Evolutionary conservation across 2,113 vertebrate genomes (phyloP).

Genomic region (Cranoglanis bouderius): DNA sequence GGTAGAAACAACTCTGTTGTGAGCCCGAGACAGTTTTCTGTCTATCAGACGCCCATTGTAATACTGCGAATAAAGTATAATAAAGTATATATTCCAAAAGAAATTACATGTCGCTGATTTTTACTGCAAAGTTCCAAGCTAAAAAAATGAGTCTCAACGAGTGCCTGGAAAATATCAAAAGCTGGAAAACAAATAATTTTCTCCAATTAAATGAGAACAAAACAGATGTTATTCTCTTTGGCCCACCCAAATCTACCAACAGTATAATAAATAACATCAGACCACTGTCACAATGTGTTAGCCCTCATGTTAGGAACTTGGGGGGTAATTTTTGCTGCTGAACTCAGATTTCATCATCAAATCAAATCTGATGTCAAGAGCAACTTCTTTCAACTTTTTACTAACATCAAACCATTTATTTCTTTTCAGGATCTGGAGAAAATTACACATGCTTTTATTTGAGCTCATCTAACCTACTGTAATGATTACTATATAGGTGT

Average conservation of each 20-base stretch:
- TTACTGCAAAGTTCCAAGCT: not conserved
- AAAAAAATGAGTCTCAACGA: not conserved
- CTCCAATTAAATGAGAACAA: not conserved
- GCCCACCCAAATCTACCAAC: constrained; percentile 8
- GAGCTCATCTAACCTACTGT: not conserved
- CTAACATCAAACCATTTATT: not conserved
- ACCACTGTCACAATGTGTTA: not conserved
- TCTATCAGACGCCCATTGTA: not conserved
- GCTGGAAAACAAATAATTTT: not conserved
- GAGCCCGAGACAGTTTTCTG: not conserved
- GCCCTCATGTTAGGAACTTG: not conserved
- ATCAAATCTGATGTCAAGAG: not conserved
- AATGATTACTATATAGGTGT: not conserved
- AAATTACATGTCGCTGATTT: not conserved
- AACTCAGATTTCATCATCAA: not conserved
- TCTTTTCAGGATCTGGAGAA: not conserved
- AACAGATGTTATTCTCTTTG: constrained; percentile 12
- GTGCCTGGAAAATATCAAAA: constrained; percentile 6
- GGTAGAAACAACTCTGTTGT: not conserved
- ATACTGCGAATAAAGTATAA: not conserved
- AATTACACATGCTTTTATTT: not conserved
- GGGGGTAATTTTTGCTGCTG: not conserved
- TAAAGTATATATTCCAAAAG: not conserved
- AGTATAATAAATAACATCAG: not conserved
- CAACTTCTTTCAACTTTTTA: not conserved